A percentile compares a stretch with the other conserved stretches of the same genome.
phyloP scores from a whole-genome alignment of 2,797 vertebrate species.

The Serranus cabrilla region DNA sequence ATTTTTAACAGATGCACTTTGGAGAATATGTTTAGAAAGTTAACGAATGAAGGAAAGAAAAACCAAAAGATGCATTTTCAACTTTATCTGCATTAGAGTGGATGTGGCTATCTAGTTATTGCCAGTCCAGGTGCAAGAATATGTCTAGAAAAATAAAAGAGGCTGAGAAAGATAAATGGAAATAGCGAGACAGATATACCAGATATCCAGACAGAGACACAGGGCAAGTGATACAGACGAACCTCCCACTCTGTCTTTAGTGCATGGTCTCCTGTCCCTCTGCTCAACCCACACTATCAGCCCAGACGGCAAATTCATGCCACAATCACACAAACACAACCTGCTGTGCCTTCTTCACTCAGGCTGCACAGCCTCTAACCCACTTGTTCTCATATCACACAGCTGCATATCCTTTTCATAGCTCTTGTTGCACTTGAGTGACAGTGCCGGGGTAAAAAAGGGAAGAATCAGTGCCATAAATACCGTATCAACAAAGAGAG shows the following conservation, averaged over 20 bases:
- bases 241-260: conserved; percentile 65
- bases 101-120: too few relatives aligned
- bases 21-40: too few relatives aligned
- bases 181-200: conserved; percentile 29
- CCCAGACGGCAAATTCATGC: conserved; percentile 57
- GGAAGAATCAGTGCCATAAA: conserved; percentile 69
- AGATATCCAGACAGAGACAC: conserved; percentile 52
- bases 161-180: conserved; percentile 45
- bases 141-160: conserved; percentile 11
- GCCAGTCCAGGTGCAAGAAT: background rate
- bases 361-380: conserved; percentile 59
- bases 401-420: conserved; percentile 62
- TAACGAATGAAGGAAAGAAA: too few relatives aligned
- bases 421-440: conserved; percentile 72
- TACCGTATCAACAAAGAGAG: conserved; percentile 71
- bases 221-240: conserved; percentile 59
- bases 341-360: conserved; percentile 61
- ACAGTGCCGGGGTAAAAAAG: conserved; percentile 53
- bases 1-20: too few relatives aligned
- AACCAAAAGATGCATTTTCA: too few relatives aligned
- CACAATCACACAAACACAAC: conserved; percentile 66
- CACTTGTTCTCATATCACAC: conserved; percentile 67
- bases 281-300: conserved; percentile 66
- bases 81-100: too few relatives aligned
- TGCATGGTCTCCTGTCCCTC: conserved; percentile 52